A percentile compares a stretch with the other conserved stretches of the same genome.
Evolutionary conservation across 2,888 invertebrate genomes (phyloP).

Genomic region (Athetis lepigone): DNA sequence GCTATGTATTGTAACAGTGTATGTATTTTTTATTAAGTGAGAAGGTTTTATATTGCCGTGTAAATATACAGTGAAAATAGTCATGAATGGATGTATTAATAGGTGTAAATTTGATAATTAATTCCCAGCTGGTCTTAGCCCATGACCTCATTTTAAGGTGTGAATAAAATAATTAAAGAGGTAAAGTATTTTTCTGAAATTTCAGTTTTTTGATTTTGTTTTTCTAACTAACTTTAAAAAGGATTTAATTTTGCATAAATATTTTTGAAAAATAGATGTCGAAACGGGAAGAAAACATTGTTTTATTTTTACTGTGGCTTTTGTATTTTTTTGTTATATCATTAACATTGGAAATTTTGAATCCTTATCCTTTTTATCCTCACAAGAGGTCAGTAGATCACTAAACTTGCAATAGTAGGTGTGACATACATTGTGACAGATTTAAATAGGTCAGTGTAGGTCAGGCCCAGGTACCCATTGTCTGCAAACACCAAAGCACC

Average conservation of each 20-base stretch:
- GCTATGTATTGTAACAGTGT: constrained; percentile 54
- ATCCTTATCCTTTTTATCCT: background rate
- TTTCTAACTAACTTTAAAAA: background rate
- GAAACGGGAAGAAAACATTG: background rate
- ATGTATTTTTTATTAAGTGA: constrained; percentile 51
- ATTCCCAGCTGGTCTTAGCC: constrained; percentile 51
- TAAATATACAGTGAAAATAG: constrained; percentile 44
- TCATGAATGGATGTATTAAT: constrained; percentile 47
- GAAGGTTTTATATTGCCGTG: constrained; percentile 45
- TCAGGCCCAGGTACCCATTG: constrained; percentile 25
- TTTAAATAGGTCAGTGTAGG: constrained; percentile 51
- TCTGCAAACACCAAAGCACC: constrained; percentile 15
- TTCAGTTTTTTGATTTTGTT: constrained; percentile 27
- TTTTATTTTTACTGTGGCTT: background rate
- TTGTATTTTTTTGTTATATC: background rate
- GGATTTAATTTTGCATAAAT: constrained; percentile 11
- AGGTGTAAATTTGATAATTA: constrained; percentile 59
- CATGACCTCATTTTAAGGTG: constrained; percentile 14
- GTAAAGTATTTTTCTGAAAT: constrained; percentile 61
- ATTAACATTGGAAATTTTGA: background rate
- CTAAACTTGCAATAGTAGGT: constrained; percentile 31
- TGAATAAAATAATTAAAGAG: constrained; percentile 46
- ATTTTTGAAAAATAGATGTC: background rate
- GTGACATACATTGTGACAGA: constrained; percentile 54
- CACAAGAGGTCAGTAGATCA: constrained; percentile 8